These are phyloP conservation scores for Sebastes wilsoni DNA, from an alignment of 2,797 vertebrate genomes.

Conservation along the genomic window DNA sequence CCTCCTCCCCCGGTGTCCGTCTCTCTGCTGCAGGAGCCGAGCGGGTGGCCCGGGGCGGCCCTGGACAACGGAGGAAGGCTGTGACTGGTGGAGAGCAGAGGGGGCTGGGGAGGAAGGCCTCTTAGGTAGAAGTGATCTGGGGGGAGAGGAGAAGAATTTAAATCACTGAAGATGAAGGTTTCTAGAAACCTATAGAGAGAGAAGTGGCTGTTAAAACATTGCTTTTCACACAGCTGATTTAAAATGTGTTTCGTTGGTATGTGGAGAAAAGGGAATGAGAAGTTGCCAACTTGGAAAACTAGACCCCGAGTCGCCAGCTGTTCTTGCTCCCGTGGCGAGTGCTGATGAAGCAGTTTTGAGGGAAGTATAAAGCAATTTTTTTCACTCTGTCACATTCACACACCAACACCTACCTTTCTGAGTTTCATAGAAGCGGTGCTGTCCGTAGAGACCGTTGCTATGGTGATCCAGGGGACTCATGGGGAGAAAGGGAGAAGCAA, in stretches of 20 bases:
- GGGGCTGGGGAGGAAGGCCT: slow-evolving; percentile 91
- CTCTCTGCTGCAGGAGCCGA: slow-evolving; percentile 90
- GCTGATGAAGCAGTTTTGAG: slow-evolving; percentile 51
- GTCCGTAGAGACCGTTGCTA: slow-evolving; percentile 94
- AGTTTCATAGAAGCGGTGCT: slow-evolving; percentile 96
- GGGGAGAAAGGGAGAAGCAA: slow-evolving; percentile 96
- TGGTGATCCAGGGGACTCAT: slow-evolving; percentile 99
- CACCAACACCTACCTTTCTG: slow-evolving; percentile 89
- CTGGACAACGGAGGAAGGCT: slow-evolving; percentile 88
- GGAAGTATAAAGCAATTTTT: slow-evolving; percentile 7
- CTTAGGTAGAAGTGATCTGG: slow-evolving; percentile 97
- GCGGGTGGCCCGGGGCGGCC: slow-evolving; percentile 84
- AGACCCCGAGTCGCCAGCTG: slow-evolving; percentile 5
- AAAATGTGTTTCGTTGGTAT: neutral
- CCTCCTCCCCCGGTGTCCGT: slow-evolving; percentile 79
- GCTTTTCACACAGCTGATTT: too few relatives aligned
- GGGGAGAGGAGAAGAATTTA: neutral
- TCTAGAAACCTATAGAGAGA: neutral
- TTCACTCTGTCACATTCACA: neutral
- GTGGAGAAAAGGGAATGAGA: neutral
- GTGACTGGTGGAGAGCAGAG: slow-evolving; percentile 90
- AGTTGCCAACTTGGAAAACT: neutral
- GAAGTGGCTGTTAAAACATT: too few relatives aligned
- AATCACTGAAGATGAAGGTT: neutral
- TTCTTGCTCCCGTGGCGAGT: slow-evolving; percentile 13